Percentiles rank a stretch among this genome's conserved stretches.
phyloP scores from a whole-genome alignment of 2,113 vertebrate species.

The Etheostoma spectabile region DNA sequence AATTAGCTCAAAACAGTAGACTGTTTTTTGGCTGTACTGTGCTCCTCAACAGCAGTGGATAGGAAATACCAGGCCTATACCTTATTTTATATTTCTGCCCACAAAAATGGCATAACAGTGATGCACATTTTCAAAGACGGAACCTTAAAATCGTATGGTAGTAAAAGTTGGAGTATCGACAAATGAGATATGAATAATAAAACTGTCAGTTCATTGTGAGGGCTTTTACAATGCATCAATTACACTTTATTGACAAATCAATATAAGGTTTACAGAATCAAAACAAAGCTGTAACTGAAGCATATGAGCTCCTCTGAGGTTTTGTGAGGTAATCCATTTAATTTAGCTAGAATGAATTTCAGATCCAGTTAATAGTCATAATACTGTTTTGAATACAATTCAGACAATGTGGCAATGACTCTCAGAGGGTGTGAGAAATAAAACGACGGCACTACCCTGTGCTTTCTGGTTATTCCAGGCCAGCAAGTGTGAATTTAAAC shows the following conservation, averaged over 20 bases:
- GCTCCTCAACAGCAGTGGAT: slow-evolving; percentile 2
- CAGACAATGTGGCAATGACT: not conserved
- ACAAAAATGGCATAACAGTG: slow-evolving; percentile 29
- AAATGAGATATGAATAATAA: slow-evolving; percentile 43
- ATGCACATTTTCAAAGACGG: slow-evolving; percentile 38
- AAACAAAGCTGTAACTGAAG: slow-evolving; percentile 43
- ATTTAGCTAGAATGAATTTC: slow-evolving; percentile 12
- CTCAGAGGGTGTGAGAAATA: not conserved
- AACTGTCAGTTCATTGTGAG: slow-evolving; percentile 14
- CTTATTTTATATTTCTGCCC: slow-evolving; percentile 30
- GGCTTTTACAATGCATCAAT: slow-evolving; percentile 37
- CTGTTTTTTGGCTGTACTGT: not conserved
- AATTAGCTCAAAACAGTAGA: not conserved
- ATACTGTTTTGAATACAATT: not conserved
- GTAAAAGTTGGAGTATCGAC: slow-evolving; percentile 18
- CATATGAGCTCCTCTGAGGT: slow-evolving; percentile 7
- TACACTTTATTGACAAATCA: slow-evolving; percentile 48
- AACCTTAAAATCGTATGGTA: slow-evolving; percentile 10
- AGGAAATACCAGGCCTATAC: not conserved
- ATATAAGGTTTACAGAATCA: slow-evolving; percentile 51
- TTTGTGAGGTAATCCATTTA: slow-evolving; percentile 24
- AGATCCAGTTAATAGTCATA: not conserved
- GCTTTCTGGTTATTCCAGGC: slow-evolving; percentile 3
- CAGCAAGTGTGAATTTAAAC: slow-evolving; percentile 44
- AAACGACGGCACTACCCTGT: not conserved